Percentiles rank a stretch among this genome's conserved stretches.
phyloP scores from a whole-genome alignment of 1,140 invertebrate species.

The Sycobia sp. region DNA sequence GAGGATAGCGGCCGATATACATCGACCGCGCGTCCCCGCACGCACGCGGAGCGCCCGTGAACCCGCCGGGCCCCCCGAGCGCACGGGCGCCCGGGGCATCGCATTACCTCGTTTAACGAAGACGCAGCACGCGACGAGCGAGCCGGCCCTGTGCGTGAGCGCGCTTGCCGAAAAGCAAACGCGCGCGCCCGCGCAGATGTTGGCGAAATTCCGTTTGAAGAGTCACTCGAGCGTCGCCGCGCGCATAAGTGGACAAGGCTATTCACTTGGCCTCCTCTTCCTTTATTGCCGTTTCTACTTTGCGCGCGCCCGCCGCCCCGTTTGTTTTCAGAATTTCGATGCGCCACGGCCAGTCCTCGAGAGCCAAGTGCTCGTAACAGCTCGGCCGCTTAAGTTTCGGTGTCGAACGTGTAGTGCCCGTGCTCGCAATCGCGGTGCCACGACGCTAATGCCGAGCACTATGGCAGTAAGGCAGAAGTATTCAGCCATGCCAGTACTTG shows the following conservation, averaged over 20 bases:
- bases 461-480: too few species aligned
- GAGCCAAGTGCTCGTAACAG: too few species aligned
- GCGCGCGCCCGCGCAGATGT: constrained; percentile 53
- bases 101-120: neutral
- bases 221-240: constrained; percentile 58
- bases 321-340: constrained; percentile 15
- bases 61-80: too few species aligned
- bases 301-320: constrained; percentile 2
- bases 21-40: constrained; percentile 41
- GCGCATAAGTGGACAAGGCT: constrained; percentile 62
- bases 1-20: too few species aligned
- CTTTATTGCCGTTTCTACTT: constrained; percentile 53
- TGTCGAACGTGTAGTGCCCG: neutral
- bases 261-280: constrained; percentile 58
- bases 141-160: constrained; percentile 36
- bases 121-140: constrained; percentile 23
- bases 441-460: too few species aligned
- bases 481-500: too few species aligned
- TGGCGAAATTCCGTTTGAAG: constrained; percentile 59
- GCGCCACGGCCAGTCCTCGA: neutral
- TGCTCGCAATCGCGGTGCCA: too few species aligned
- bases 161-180: constrained; percentile 39
- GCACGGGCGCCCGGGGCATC: constrained; percentile 33
- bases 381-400: too few species aligned
- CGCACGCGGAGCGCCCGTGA: constrained; percentile 6